These are phyloP conservation scores for Sphaerophoria taeniata DNA, from an alignment of 2,888 invertebrate species.

Conservation along the genomic window DNA sequence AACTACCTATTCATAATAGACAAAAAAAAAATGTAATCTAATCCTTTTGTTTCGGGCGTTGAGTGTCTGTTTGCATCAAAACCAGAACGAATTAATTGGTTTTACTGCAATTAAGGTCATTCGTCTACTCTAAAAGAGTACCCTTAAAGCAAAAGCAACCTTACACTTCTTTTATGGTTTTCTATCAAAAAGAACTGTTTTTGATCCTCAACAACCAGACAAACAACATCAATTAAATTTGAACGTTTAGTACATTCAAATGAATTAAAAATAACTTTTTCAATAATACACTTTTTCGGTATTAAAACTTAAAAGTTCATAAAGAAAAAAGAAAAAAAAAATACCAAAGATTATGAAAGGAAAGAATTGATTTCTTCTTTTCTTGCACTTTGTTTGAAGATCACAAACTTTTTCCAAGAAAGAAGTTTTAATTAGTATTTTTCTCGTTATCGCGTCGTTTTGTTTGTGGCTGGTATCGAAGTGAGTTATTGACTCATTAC, in stretches of 20 bases:
- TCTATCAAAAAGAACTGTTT: not conserved
- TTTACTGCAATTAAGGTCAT: conserved; percentile 32
- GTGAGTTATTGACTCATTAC: conserved; percentile 33
- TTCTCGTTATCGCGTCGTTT: conserved; percentile 9
- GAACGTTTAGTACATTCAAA: not conserved
- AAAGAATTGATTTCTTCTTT: not conserved
- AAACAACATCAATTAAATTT: not conserved
- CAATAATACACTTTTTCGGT: conserved; percentile 42
- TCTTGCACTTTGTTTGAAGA: not conserved
- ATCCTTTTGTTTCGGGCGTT: conserved; percentile 13
- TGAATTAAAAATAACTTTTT: conserved; percentile 58
- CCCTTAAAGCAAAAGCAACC: conserved; percentile 18
- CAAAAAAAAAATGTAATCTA: not conserved
- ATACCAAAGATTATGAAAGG: not conserved
- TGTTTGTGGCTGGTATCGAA: conserved; percentile 1
- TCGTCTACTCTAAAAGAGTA: not conserved
- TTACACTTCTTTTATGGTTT: not conserved
- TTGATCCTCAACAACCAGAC: not conserved
- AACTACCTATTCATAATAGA: not conserved
- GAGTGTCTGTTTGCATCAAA: conserved; percentile 2
- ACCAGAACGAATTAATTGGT: conserved; percentile 32
- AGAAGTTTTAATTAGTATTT: conserved; percentile 68
- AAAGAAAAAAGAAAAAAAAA: not conserved
- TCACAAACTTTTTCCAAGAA: conserved; percentile 1
- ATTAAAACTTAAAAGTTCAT: conserved; percentile 50